phyloP scores from a whole-genome alignment of 2,797 vertebrate species.

The Monodelphis domestica region DNA sequence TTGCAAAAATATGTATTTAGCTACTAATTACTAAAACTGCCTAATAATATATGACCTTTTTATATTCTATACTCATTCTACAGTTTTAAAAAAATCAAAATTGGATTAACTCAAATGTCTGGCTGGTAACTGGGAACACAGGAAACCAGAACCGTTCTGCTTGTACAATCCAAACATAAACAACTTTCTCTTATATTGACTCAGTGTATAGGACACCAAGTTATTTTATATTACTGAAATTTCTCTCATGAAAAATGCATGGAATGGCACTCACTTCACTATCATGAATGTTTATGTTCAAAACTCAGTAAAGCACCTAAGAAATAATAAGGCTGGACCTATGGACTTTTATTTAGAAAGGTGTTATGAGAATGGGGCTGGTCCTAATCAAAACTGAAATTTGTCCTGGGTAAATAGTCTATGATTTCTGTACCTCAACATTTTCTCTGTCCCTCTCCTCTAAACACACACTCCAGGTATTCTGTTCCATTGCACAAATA shows the following conservation, averaged over 20 bases:
- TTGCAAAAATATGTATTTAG: constrained; percentile 33
- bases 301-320: constrained; percentile 54
- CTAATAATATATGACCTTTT: background rate
- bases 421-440: background rate
- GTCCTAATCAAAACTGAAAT: background rate
- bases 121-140: constrained; percentile 58
- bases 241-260: constrained; percentile 62
- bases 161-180: constrained; percentile 49
- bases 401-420: background rate
- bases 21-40: constrained; percentile 44
- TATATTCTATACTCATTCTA: constrained; percentile 7
- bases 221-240: constrained; percentile 68
- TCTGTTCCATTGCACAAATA: background rate
- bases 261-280: background rate
- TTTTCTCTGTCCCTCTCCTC: background rate
- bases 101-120: constrained; percentile 49
- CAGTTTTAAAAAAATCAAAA: constrained; percentile 21
- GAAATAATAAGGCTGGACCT: background rate
- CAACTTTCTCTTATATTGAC: constrained; percentile 51
- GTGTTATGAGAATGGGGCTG: background rate
- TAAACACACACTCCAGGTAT: background rate
- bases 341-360: background rate
- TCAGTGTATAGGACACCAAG: constrained; percentile 48
- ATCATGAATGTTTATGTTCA: constrained; percentile 35
- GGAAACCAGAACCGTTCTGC: constrained; percentile 58